phyloP scores from a whole-genome alignment of 2,797 vertebrate genomes.

The Coccyzus lansbergi region DNA sequence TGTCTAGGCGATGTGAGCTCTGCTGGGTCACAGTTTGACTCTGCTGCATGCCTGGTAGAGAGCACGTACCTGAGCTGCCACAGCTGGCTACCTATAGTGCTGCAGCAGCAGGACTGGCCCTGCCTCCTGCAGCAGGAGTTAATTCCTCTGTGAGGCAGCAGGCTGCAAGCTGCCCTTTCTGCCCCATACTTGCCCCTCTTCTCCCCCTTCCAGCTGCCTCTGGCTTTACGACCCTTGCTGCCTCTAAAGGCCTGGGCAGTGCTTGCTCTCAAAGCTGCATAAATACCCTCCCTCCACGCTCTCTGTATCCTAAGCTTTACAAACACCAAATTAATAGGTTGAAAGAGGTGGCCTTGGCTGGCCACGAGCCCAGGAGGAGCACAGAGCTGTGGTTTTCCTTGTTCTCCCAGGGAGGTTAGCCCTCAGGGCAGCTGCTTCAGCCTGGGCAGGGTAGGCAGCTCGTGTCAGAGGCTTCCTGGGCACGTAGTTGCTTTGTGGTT shows the following conservation, averaged over 20 bases:
- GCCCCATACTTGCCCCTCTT: not conserved
- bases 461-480: not conserved
- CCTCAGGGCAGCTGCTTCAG: not conserved
- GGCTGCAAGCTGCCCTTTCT: not conserved
- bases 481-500: not conserved
- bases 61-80: not conserved
- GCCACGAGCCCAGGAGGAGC: not conserved
- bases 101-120: slow-evolving; percentile 11
- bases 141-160: not conserved
- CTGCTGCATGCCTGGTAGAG: not conserved
- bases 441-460: not conserved
- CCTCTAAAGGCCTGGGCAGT: not conserved
- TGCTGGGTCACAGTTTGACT: not conserved
- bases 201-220: not conserved
- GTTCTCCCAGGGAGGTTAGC: not conserved
- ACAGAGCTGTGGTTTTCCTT: not conserved
- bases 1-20: not conserved
- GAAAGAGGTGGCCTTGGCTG: not conserved
- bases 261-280: not conserved
- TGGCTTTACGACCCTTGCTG: not conserved
- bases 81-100: slow-evolving; percentile 7
- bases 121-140: slow-evolving; percentile 23
- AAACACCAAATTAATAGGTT: rapidly evolving
- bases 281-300: not conserved
- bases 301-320: not conserved